phyloP scores from a whole-genome alignment of 2,797 vertebrate genomes.

The Tapera naevia region DNA sequence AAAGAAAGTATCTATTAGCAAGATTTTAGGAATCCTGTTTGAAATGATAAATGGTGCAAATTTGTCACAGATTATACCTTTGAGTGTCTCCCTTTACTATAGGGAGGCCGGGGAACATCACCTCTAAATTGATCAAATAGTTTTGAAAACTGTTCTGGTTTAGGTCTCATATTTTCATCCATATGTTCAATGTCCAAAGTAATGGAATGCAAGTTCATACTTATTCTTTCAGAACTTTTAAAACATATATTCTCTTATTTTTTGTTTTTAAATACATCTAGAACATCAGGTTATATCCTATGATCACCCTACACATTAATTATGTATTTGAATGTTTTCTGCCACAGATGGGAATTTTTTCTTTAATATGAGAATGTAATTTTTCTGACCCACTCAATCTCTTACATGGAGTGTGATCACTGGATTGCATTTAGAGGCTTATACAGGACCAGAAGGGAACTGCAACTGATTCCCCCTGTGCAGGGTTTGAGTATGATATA shows the following conservation, averaged over 20 bases:
- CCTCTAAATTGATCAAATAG: neutral
- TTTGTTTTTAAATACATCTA: neutral
- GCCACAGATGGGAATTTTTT: neutral
- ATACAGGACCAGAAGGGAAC: neutral
- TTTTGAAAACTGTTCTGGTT: neutral
- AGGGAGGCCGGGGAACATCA: neutral
- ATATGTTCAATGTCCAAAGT: neutral
- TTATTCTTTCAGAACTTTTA: neutral
- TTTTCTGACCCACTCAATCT: neutral
- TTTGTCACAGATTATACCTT: neutral
- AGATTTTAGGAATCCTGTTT: neutral
- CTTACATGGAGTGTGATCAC: neutral
- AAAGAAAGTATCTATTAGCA: neutral
- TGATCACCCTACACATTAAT: neutral
- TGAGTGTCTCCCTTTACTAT: neutral
- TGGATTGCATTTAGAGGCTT: neutral
- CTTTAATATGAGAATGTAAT: neutral
- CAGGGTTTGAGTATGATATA: neutral
- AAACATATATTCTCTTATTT: neutral
- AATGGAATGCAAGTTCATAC: neutral
- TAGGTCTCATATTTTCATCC: neutral
- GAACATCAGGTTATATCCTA: neutral
- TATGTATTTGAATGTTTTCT: neutral
- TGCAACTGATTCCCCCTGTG: neutral
- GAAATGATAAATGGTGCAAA: neutral